Evolutionary conservation across 2,113 vertebrate species (phyloP).

Genomic region (Lagopus leucura): DNA sequence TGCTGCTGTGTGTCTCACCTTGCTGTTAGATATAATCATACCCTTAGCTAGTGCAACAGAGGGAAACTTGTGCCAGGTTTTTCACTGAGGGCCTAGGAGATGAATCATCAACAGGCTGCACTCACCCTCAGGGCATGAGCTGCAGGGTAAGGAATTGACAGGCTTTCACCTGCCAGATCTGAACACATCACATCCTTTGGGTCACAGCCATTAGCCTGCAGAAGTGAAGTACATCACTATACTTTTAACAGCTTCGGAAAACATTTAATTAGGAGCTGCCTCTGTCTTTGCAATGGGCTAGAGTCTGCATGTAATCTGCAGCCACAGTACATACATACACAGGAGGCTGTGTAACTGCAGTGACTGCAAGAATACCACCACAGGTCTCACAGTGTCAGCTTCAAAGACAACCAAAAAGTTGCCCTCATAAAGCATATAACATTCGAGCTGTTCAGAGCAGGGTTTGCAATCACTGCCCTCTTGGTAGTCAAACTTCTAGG

Average conservation of each 20-base stretch:
- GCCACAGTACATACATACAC: background rate
- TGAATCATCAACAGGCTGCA: background rate
- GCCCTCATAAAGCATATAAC: background rate
- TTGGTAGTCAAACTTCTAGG: background rate
- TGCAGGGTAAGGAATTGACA: conserved; percentile 21
- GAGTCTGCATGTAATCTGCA: background rate
- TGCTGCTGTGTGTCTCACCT: background rate
- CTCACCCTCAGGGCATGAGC: background rate
- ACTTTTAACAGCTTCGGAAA: conserved; percentile 17
- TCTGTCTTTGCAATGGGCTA: background rate
- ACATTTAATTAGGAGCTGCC: background rate
- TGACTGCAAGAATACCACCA: background rate
- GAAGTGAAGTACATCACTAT: background rate
- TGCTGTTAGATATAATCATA: background rate
- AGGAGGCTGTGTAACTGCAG: background rate
- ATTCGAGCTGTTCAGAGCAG: background rate
- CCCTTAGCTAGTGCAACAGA: background rate
- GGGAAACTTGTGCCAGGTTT: background rate
- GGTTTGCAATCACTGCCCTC: background rate
- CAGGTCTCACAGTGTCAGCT: background rate
- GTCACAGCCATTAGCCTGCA: conserved; percentile 18
- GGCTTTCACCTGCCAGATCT: conserved; percentile 24
- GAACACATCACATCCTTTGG: conserved; percentile 5
- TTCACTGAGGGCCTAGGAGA: background rate
- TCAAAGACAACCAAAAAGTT: background rate